Base-by-base conservation (phyloP, 2,888 invertebrate genomes). In the Chrysolina americana region DNA sequence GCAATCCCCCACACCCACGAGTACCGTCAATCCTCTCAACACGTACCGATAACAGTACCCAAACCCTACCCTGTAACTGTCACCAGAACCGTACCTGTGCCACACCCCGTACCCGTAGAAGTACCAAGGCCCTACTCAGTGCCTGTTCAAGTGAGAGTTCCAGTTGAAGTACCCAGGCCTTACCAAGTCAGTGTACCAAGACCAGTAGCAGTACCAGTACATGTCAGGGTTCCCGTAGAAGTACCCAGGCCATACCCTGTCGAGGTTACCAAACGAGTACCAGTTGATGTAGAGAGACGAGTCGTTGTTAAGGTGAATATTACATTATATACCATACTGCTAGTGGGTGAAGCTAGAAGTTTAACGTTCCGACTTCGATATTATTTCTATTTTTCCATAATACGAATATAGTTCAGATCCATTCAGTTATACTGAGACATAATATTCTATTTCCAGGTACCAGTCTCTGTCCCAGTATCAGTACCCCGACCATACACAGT, bases 201-300 rank as follows among this genome's bases (percentile, higher is more conserved):
- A 68, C 81, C 79, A 8, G 79, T 83, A 44, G 74, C 78, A 19
- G 80, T 81, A 28, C 81, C 81, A 63, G 83, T 76, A 8, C 73
- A 75, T 48, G 74, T 71, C 2, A 63, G 50, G 48, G 69, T 73
- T 70, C 84, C 84, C 48, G 82, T 84, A 15, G 79, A 81, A 23
- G 83, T 79, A 62, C 80, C 79, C 13, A 84, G 81, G 77, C 85
- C 86, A n/a, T 85, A 85, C 77, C 83, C 81, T 17, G 83, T 84
- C 23, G 75, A 78, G 19, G 77, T 82, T n/a, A 80, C 81, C 63
- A 80, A 76, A 62, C 76, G 73, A 10, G 75, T 83, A 19, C 76
- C 78, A 44, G 80, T 81, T 70, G 77, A 83, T 50, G 84, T 85
- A 21, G 81, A 82, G 13, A 83, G 80, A 48, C 80, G 80, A 48